phyloP scores from a whole-genome alignment of 2,797 vertebrate species.

The Emydoidea blandingii region DNA sequence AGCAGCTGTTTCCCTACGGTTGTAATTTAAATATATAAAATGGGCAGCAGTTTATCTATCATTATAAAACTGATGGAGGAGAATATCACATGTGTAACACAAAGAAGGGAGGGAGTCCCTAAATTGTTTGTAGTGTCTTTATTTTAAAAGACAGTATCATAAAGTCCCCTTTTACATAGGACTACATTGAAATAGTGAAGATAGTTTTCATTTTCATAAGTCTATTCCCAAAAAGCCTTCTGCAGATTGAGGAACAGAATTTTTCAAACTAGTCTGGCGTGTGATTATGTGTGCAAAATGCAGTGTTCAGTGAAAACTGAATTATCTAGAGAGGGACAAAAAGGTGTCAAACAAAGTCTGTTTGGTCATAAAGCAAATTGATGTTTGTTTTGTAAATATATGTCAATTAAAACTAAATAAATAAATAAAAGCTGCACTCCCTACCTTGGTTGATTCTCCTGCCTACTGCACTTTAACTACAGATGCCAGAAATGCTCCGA shows the following conservation, averaged over 20 bases:
- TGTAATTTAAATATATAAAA: not conserved
- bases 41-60: not conserved
- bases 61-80: not conserved
- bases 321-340: not conserved
- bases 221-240: not conserved
- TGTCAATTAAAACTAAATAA: not conserved
- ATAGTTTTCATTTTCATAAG: not conserved
- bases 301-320: not conserved
- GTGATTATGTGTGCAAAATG: not conserved
- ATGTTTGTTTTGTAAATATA: not conserved
- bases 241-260: not conserved
- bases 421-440: not conserved
- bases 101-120: not conserved
- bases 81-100: rapidly evolving
- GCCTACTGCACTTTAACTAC: not conserved
- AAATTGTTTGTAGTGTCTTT: not conserved
- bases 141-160: not conserved
- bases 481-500: not conserved
- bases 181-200: not conserved
- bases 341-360: not conserved
- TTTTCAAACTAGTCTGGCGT: not conserved
- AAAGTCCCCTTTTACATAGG: not conserved
- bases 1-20: not conserved
- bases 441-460: rapidly evolving
- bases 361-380: not conserved